Conservation (phyloP, 2,113 vertebrate genomes). For the Notothenia rossii region DNA sequence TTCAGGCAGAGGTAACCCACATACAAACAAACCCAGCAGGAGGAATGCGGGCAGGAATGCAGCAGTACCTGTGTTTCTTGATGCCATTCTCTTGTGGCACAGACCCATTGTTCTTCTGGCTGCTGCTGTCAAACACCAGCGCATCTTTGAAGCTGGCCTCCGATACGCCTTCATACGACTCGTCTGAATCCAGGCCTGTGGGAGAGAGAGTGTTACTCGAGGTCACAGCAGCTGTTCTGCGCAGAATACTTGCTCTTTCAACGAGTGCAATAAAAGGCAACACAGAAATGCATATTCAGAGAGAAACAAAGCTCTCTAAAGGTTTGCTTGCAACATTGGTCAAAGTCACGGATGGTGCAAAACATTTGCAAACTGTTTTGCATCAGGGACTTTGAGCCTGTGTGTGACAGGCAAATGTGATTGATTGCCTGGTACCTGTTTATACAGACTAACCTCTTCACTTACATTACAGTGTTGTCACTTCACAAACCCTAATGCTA, state of each 20-base stretch:
- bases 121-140: slow-evolving; percentile 79
- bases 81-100: slow-evolving; percentile 92
- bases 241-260: background rate
- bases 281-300: no score
- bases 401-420: slow-evolving; percentile 44
- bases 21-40: background rate
- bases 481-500: background rate
- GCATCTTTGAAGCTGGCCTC: slow-evolving; percentile 91
- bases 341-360: background rate
- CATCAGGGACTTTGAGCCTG: background rate
- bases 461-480: background rate
- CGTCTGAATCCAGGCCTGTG: slow-evolving; percentile 95
- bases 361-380: slow-evolving; percentile 32
- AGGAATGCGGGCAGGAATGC: slow-evolving; percentile 66
- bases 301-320: background rate
- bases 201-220: background rate
- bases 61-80: slow-evolving; percentile 90
- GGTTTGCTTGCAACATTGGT: background rate
- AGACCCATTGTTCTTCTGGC: slow-evolving; percentile 85
- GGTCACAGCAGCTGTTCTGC: background rate
- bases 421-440: slow-evolving; percentile 26
- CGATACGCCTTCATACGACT: slow-evolving; percentile 92
- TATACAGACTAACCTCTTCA: background rate
- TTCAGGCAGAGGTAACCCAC: background rate
- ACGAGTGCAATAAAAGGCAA: background rate